phyloP scores from a whole-genome alignment of 2,888 invertebrate genomes.

The Myopa tessellatipennis region DNA sequence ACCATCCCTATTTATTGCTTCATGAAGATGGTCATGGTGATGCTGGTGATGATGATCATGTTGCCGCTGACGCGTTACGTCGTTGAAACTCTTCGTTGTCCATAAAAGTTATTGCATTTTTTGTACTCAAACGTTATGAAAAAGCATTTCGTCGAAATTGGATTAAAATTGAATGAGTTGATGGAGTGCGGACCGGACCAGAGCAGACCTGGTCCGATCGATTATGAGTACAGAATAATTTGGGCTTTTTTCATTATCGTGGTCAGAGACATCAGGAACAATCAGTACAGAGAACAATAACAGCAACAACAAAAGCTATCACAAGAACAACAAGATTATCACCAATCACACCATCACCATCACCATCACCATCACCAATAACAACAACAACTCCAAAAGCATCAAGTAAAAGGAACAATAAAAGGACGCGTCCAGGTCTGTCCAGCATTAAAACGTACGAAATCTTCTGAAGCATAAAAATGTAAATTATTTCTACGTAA shows the following conservation, averaged over 20 bases:
- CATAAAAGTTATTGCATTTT: constrained; percentile 24
- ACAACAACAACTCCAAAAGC: neutral
- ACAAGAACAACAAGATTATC: neutral
- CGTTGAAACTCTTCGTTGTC: constrained; percentile 10
- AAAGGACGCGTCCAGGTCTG: too few relatives aligned
- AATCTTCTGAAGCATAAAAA: neutral
- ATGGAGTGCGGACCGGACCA: constrained; percentile 16
- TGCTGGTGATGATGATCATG: neutral
- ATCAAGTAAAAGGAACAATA: neutral
- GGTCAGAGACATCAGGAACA: neutral
- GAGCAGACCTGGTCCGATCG: neutral
- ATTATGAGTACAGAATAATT: neutral
- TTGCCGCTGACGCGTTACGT: neutral
- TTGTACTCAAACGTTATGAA: constrained; percentile 8
- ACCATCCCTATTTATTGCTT: too few relatives aligned
- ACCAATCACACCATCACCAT: neutral
- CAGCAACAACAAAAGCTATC: neutral
- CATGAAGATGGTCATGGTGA: neutral
- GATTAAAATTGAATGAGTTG: constrained; percentile 38
- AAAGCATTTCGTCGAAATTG: constrained; percentile 29
- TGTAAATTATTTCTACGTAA: neutral
- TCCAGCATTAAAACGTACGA: too few relatives aligned
- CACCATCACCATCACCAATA: neutral
- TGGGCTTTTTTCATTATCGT: neutral
- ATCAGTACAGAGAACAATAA: neutral